phyloP scores from a whole-genome alignment of 2,113 vertebrate species.

The Psettodes erumei region DNA sequence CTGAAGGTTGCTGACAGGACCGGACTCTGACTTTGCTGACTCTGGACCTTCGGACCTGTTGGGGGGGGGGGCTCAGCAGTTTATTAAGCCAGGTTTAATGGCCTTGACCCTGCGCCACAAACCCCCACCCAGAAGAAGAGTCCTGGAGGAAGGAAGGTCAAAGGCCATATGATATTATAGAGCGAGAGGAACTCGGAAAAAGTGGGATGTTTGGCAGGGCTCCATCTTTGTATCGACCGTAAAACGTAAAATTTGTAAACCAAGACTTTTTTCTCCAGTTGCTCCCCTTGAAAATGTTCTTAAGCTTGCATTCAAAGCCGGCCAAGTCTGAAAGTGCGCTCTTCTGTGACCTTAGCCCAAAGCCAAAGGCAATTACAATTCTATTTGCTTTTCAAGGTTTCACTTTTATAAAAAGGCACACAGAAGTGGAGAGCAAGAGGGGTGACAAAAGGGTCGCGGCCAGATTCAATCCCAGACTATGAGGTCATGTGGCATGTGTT shows the following conservation, averaged over 20 bases:
- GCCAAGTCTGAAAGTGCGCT: constrained; percentile 41
- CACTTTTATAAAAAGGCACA: constrained; percentile 21
- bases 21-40: constrained; percentile 68
- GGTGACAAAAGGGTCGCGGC: constrained; percentile 29
- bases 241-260: constrained; percentile 43
- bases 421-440: background rate
- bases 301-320: constrained; percentile 41
- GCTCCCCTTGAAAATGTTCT: constrained; percentile 59
- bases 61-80: constrained; percentile 43
- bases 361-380: constrained; percentile 47
- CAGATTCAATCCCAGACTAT: constrained; percentile 18
- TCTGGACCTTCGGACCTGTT: constrained; percentile 46
- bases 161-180: constrained; percentile 58
- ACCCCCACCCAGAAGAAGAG: constrained; percentile 36
- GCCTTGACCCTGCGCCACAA: constrained; percentile 64
- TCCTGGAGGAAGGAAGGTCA: constrained; percentile 64
- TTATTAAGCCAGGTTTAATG: constrained; percentile 75
- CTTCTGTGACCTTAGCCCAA: constrained; percentile 48
- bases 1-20: constrained; percentile 63
- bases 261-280: constrained; percentile 30
- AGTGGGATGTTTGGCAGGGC: constrained; percentile 37
- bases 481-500: constrained; percentile 17
- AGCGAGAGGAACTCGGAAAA: constrained; percentile 10
- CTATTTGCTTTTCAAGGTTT: constrained; percentile 48
- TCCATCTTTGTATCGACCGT: constrained; percentile 40